A percentile compares a stretch with the other conserved stretches of the same genome.
Conservation (phyloP, 2,113 vertebrate species). For the Psettodes erumei region DNA sequence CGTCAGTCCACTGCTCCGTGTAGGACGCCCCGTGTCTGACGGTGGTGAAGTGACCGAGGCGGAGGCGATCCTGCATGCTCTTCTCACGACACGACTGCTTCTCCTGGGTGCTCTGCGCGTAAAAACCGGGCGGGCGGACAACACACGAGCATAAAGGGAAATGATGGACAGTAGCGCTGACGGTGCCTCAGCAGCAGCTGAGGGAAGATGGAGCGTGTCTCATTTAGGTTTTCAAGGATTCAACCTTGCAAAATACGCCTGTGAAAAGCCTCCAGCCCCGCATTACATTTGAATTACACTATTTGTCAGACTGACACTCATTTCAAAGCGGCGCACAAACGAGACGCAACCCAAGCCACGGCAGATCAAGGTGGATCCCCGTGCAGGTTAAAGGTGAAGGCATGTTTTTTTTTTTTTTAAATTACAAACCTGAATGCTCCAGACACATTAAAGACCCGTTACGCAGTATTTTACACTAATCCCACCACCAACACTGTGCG, state of each 20-base stretch:
- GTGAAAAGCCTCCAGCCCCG: background rate
- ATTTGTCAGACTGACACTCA: background rate
- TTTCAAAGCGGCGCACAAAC: background rate
- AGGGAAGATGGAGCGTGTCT: background rate
- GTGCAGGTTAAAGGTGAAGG: background rate
- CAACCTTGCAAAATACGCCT: background rate
- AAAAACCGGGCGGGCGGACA: conserved; percentile 30
- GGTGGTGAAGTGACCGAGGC: conserved; percentile 98
- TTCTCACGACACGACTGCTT: conserved; percentile 98
- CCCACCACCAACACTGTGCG: background rate
- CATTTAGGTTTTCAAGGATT: background rate
- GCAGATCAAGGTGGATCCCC: background rate
- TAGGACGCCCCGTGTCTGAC: conserved; percentile 98
- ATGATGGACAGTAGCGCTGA: background rate
- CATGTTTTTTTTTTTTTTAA: background rate
- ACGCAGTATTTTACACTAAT: background rate
- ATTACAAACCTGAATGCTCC: background rate
- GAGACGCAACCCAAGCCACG: background rate
- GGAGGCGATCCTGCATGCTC: conserved; percentile 99
- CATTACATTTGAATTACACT: background rate
- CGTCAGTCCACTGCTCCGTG: conserved; percentile 99
- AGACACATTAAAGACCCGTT: background rate
- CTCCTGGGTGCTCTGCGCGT: conserved; percentile 94
- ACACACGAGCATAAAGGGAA: background rate
- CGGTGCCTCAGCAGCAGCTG: background rate